phyloP scores from a whole-genome alignment of 2,113 vertebrate species.

The Fulica atra region DNA sequence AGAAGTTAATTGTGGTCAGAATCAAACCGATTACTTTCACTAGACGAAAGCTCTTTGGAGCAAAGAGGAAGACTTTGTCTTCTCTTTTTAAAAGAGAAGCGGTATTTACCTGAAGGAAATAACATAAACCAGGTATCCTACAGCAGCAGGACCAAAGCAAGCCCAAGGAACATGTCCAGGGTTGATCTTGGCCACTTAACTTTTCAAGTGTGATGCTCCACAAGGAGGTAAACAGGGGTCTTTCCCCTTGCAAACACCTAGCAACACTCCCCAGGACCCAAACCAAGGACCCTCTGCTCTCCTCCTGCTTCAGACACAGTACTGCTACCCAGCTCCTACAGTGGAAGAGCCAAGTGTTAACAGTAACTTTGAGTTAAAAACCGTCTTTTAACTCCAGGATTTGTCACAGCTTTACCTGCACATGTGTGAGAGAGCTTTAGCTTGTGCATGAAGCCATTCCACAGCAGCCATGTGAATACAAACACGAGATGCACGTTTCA shows the following conservation, averaged over 20 bases:
- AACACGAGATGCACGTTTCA: background rate
- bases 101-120: background rate
- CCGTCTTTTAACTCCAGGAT: background rate
- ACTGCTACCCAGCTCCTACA: background rate
- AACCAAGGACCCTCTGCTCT: background rate
- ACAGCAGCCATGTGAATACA: background rate
- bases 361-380: background rate
- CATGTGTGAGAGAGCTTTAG: background rate
- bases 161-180: background rate
- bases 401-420: background rate
- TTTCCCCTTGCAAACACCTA: background rate
- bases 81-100: background rate
- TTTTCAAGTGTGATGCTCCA: too few species aligned
- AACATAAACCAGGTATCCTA: background rate
- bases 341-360: rapidly evolving
- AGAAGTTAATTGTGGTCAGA: background rate
- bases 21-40: background rate
- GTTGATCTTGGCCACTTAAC: background rate
- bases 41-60: background rate
- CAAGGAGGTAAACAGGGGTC: too few species aligned
- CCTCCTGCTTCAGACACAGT: background rate
- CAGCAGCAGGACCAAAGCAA: background rate
- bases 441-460: background rate
- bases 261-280: background rate
- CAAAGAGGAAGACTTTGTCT: background rate